phyloP scores from a whole-genome alignment of 2,888 invertebrate genomes.

The Taphrorychus bicolor region DNA sequence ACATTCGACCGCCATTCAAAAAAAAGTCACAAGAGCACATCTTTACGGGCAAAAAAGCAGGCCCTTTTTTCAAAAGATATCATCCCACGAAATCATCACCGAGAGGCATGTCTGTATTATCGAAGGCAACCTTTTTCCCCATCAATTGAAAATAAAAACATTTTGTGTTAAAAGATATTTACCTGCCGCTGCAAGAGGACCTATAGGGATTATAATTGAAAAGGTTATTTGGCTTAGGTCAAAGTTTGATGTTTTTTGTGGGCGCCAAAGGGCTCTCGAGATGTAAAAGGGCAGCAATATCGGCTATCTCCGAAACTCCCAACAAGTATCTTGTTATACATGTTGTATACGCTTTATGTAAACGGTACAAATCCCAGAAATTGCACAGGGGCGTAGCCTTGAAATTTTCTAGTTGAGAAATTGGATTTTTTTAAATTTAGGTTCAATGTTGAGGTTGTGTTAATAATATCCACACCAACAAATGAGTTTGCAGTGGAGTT shows the following conservation, averaged over 20 bases:
- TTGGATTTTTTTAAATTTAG: no score
- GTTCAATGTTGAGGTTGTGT: no score
- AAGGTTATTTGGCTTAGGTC: conserved; percentile 43
- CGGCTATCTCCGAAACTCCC: conserved; percentile 52
- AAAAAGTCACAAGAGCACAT: conserved; percentile 17
- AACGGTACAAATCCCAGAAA: conserved; percentile 12
- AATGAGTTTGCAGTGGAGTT: no score
- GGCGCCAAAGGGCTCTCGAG: conserved; percentile 50
- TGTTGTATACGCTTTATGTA: conserved; percentile 28
- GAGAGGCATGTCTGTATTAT: conserved; percentile 27
- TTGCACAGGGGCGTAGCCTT: neutral
- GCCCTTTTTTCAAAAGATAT: conserved; percentile 21
- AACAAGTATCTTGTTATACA: conserved; percentile 57
- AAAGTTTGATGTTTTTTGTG: conserved; percentile 48
- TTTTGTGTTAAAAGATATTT: conserved; percentile 40
- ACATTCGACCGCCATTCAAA: neutral
- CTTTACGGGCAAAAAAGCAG: conserved; percentile 16
- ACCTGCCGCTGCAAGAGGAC: conserved; percentile 31
- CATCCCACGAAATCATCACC: conserved; percentile 16
- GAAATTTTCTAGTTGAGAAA: no score
- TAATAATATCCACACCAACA: no score
- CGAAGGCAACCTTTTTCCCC: conserved; percentile 30
- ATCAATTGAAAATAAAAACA: conserved; percentile 20
- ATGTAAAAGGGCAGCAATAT: conserved; percentile 49
- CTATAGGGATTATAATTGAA: conserved; percentile 36